phyloP scores from a whole-genome alignment of 2,113 vertebrate species.

The Mastomys natalensis region DNA sequence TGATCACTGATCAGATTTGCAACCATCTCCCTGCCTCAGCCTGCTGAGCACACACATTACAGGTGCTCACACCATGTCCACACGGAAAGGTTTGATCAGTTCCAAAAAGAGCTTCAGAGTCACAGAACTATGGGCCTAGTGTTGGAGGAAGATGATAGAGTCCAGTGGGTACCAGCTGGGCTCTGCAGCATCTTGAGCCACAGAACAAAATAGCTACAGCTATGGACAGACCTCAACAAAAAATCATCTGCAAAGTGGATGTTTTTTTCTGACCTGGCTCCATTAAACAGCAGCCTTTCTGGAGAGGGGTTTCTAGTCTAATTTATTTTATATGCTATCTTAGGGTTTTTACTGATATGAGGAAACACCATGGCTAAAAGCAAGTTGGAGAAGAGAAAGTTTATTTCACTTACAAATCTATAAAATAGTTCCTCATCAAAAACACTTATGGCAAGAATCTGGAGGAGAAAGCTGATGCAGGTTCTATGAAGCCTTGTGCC shows the following conservation, averaged over 20 bases:
- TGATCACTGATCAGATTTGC: background rate
- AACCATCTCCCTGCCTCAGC: too few relatives aligned
- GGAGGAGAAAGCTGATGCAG: background rate
- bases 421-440: background rate
- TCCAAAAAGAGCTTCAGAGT: conserved; percentile 40
- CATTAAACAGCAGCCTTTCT: background rate
- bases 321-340: background rate
- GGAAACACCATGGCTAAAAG: background rate
- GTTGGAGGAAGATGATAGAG: too few relatives aligned
- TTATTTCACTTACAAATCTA: too few relatives aligned
- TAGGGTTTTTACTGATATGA: background rate
- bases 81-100: background rate
- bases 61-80: background rate
- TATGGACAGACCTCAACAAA: too few relatives aligned
- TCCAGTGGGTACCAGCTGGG: too few relatives aligned
- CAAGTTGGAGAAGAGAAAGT: background rate
- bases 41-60: background rate
- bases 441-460: background rate
- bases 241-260: background rate
- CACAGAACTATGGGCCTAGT: background rate
- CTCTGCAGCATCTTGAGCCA: background rate
- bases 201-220: too few relatives aligned
- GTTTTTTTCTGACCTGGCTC: background rate
- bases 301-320: background rate
- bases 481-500: background rate